Evolutionary conservation across 2,888 invertebrate species (phyloP), one percentile per base, ranked within the genome.

Genomic region (Erpobdella octoculata): DNA sequence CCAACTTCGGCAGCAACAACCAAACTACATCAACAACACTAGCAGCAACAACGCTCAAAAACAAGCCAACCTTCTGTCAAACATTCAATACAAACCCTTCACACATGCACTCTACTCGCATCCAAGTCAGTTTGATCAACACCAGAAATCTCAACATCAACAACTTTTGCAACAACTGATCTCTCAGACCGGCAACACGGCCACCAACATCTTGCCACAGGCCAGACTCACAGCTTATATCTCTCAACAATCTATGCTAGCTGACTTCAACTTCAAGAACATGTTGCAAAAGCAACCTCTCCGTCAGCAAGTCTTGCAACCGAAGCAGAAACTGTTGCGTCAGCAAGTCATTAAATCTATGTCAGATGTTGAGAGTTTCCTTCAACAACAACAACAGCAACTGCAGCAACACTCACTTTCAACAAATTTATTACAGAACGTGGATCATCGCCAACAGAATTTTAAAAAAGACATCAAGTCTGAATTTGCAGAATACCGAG

Each of bases 101-200:
- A 12, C 65, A 65, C 35, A 37, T 37, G 18, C 18, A 5, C 37
- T 37, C 65, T 65, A 21, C 38, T 37, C 28, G 28, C 68, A 68
- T 15, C 28, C 48, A 46, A 33, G 25, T 21, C 36, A 15, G 28
- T n/a, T 21, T 31, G 21, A 67, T n/a, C 48, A 58, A 53, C 69
- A 48, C n/a, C 69, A 69, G 21, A 8, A 36, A 65, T n/a, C 4
- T 21, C 69, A 69, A 69, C 53, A 58, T 5, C 69, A 48, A 48
- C 69, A 69, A 58, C 69, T 37, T n/a, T 33, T 48, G 37, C 41
- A 48, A 28, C 68, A 53, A 8, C n/a, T 48, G 25, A 25, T 48
- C 12, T 28, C 68, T 12, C 25, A 41, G 12, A 69, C 48, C 69
- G 38, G 38, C 62, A 67, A 67, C 67, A n/a, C 12, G 8, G 46